A percentile compares a stretch with the other conserved stretches of the same genome.
phyloP scores from a whole-genome alignment of 2,113 vertebrate species.

The Pipa parva region DNA sequence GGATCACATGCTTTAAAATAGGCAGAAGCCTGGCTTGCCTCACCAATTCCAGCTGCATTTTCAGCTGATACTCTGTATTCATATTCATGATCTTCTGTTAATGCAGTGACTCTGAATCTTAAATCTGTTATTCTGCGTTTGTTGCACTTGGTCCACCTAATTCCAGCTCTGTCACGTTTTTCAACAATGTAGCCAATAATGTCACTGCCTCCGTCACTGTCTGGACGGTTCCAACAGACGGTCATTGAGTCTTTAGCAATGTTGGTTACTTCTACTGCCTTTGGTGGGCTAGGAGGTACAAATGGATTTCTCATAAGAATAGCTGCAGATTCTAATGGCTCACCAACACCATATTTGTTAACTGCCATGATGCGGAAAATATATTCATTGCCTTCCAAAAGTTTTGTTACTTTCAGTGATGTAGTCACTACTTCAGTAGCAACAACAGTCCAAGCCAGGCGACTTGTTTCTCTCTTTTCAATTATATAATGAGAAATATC shows the following conservation, averaged over 20 bases:
- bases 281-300: constrained; percentile 82
- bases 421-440: constrained; percentile 83
- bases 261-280: constrained; percentile 84
- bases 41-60: constrained; percentile 89
- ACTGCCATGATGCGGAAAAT: constrained; percentile 95
- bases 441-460: constrained; percentile 93
- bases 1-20: constrained; percentile 94
- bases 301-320: constrained; percentile 95
- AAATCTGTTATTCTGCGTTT: constrained; percentile 92
- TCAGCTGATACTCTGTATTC: constrained; percentile 95
- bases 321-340: constrained; percentile 86
- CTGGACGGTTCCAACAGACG: constrained; percentile 89
- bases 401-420: constrained; percentile 91
- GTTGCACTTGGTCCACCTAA: constrained; percentile 96
- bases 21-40: constrained; percentile 76
- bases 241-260: constrained; percentile 96
- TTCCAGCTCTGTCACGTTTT: constrained; percentile 90
- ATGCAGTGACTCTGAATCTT: constrained; percentile 87
- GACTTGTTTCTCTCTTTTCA: constrained; percentile 96
- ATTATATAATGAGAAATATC: constrained; percentile 90
- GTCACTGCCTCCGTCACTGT: constrained; percentile 87
- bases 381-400: constrained; percentile 95
- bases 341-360: constrained; percentile 91
- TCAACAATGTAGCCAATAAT: constrained; percentile 90
- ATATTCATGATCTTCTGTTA: constrained; percentile 95